Evolutionary conservation across 2,797 vertebrate species (phyloP), one percentile per base, ranked within the genome.

Genomic region (Lepus oiostolus): DNA sequence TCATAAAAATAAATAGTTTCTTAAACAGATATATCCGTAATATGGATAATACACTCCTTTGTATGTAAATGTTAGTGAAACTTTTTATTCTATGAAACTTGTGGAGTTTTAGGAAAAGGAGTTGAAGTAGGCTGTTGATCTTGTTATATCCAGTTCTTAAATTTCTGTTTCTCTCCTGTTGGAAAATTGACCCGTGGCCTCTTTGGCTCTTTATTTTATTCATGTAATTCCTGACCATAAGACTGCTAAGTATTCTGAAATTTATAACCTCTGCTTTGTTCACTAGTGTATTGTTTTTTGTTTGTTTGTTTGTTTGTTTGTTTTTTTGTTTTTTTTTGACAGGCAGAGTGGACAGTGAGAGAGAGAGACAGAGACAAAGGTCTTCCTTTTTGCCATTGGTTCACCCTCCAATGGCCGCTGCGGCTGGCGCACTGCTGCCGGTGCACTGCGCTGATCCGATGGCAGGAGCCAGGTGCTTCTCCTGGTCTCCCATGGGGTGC

Each of bases 201-300:
- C 28, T 47, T 85, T 85, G 80, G 42, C 42, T 32, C 10, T 83
- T 93, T 71, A 90, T 83, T 96, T 42, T 87, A 76, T 88, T 85
- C 67, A 16, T 71, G 70, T 77, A 94, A 85, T 84, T 35, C 24
- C 6, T 63, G 35, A 52, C 80, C 42, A 28, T 86, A 32, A 85
- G 38, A 38, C 14, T 88, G 13, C 68, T 90, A 79, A 92, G 28
- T 76, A 80, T 89, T 91, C 32, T 91, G 85, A 93, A 87, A 30
- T 76, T 77, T 92, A 75, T 52, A 85, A 70, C 17, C 19, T 94
- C 4, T 91, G 52, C 68, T 93, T 86, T 65, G 30, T 75, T 82
- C 58, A 75, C 35, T 74, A 85, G 12, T 84, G 22, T 72, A 22
- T 28, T 42, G 26, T 85, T 22, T 58, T 58, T 16, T 42, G n/a